Evolutionary conservation across 2,113 vertebrate genomes (phyloP).

Genomic region (Tupaia tana): DNA sequence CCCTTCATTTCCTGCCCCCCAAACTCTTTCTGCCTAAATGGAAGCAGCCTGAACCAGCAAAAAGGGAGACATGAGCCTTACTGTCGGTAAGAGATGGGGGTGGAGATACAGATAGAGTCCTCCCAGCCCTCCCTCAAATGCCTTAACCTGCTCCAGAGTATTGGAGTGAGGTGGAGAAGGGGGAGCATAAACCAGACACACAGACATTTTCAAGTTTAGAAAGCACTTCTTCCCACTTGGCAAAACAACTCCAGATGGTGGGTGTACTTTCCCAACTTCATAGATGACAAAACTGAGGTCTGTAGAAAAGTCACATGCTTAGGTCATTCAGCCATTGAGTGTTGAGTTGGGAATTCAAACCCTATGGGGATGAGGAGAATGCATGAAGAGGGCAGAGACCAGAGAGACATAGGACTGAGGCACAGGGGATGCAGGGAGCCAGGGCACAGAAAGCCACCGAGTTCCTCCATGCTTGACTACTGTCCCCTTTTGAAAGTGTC

Average conservation of each 20-base stretch:
- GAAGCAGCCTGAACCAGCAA: not conserved
- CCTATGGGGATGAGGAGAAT: not conserved
- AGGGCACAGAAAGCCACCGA: not conserved
- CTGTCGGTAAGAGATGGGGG: not conserved
- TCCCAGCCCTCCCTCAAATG: too few species aligned
- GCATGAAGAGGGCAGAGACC: not conserved
- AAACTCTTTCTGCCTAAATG: slow-evolving; percentile 21
- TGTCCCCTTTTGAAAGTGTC: not conserved
- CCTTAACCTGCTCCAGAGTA: not conserved
- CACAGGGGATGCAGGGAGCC: not conserved
- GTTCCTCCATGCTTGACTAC: not conserved
- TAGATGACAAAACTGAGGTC: slow-evolving; percentile 18
- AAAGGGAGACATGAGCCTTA: not conserved
- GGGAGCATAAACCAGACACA: not conserved
- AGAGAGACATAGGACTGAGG: not conserved
- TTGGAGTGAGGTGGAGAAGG: not conserved
- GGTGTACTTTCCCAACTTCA: not conserved
- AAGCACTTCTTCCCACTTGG: not conserved
- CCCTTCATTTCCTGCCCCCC: slow-evolving; percentile 65
- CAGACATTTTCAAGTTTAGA: not conserved
- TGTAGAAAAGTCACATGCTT: slow-evolving; percentile 16
- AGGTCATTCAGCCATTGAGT: not conserved
- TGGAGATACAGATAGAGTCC: not conserved
- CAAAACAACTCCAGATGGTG: not conserved
- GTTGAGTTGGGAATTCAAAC: not conserved